A percentile compares a stretch with the other conserved stretches of the same genome.
These are phyloP conservation scores for Scatophagus argus DNA, from an alignment of 2,113 vertebrate genomes.

Conservation along the genomic window DNA sequence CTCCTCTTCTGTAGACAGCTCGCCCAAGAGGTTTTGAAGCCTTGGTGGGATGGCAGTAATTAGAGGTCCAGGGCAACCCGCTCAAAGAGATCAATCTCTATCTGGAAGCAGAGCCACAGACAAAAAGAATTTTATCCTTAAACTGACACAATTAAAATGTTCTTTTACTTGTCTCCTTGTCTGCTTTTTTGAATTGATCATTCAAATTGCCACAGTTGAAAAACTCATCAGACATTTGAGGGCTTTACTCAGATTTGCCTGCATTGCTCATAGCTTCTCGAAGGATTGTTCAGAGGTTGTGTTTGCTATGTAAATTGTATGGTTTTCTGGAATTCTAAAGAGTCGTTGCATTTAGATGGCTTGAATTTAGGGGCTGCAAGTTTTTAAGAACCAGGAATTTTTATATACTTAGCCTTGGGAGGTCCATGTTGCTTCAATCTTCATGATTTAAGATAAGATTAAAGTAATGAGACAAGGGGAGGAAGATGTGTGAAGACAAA, in stretches of 20 bases:
- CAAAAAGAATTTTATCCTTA: constrained; percentile 34
- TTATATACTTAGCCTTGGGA: background rate
- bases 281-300: constrained; percentile 36
- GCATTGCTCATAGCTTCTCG: constrained; percentile 29
- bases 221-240: constrained; percentile 42
- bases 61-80: constrained; percentile 61
- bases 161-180: constrained; percentile 10
- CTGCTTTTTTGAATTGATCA: constrained; percentile 44
- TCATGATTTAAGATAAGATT: constrained; percentile 38
- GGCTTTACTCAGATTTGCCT: constrained; percentile 32
- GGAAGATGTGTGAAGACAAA: constrained; percentile 42
- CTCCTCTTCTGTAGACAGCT: constrained; percentile 64
- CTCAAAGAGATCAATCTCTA: constrained; percentile 56
- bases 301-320: constrained; percentile 20
- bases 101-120: constrained; percentile 32
- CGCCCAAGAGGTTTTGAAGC: constrained; percentile 54
- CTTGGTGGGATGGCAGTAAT: constrained; percentile 58
- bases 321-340: constrained; percentile 1
- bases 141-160: constrained; percentile 44
- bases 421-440: constrained; percentile 14
- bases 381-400: background rate
- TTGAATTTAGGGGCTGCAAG: background rate
- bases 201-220: constrained; percentile 49
- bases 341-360: constrained; percentile 1
- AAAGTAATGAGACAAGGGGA: constrained; percentile 38